Base-by-base conservation (phyloP, 2,797 vertebrate genomes). In the Microctenopoma steveboyesi region DNA sequence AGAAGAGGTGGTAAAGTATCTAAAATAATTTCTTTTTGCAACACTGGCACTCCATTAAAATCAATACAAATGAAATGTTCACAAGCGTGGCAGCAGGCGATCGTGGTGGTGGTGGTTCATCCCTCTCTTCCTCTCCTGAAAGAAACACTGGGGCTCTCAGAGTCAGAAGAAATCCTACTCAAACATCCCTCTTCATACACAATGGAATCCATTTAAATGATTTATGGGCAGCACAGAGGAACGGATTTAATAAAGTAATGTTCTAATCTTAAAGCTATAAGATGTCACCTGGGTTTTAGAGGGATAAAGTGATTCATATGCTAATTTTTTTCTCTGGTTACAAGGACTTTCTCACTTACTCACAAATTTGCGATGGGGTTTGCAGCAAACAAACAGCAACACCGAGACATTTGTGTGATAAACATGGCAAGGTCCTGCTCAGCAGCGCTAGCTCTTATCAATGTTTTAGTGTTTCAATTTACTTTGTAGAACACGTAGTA, bases 131-230 rank as follows among this genome's bases (percentile, higher is more conserved):
- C 47, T 74, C 50, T 81, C n/a, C 28, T 33, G 58, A 53, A 22
- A 82, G 63, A 76, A 79, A 70, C 75, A 49, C 22, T 43, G 71
- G 73, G 49, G 67, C 69, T 74, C 72, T 71, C 65, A 10, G 43
- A 76, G 77, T 86, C 80, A 66, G 55, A 83, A 71, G 73, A 84
- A 81, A 86, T 87, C 62, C 71, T 82, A 61, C 48, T 88, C 87
- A 79, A 84, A 69, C 65, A 35, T 56, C 51, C 40, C n/a, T 76
- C 71, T 67, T 49, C 56, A 56, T 63, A 69, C 83, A 81, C 73
- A 74, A 71, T 63, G 63, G 60, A 79, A 73, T 78, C 53, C 18
- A 53, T 69, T 69, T 85, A 66, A 86, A 89, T 79, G 64, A 88
- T 84, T 85, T 53, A 86, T 81, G 63, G 54, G 56, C 55, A 40